Evolutionary conservation across 2,113 vertebrate genomes (phyloP).

Genomic region (Platycercus adscitus): DNA sequence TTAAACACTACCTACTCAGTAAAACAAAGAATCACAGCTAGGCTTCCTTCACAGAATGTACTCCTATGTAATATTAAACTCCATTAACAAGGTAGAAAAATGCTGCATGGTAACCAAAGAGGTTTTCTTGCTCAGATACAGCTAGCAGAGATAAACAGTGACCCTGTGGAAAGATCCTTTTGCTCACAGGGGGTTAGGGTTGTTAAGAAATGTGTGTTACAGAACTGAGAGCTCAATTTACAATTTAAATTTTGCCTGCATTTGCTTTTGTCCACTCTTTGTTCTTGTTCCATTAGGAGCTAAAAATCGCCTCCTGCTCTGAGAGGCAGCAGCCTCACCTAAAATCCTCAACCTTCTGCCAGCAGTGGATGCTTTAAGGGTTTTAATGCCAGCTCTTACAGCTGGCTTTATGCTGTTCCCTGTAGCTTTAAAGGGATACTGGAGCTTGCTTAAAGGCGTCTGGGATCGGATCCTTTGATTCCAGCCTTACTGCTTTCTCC

Average conservation of each 20-base stretch:
- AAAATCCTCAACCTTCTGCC: neutral
- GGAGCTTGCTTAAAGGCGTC: neutral
- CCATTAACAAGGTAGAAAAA: neutral
- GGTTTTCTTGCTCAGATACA: neutral
- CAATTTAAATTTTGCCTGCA: neutral
- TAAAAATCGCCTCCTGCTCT: neutral
- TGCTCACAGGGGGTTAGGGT: fast-evolving
- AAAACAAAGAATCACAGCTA: neutral
- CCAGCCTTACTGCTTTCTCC: neutral
- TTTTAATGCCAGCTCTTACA: neutral
- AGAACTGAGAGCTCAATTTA: neutral
- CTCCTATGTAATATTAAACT: neutral
- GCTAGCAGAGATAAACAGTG: neutral
- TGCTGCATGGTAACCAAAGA: neutral
- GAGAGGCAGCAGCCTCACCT: neutral
- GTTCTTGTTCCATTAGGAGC: neutral
- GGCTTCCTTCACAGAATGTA: neutral
- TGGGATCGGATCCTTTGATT: neutral
- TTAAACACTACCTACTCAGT: neutral
- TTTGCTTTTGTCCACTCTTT: neutral
- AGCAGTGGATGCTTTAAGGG: neutral
- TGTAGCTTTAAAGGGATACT: neutral
- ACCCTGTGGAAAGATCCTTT: neutral
- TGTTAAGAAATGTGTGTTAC: neutral
- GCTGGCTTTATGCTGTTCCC: neutral